phyloP scores from a whole-genome alignment of 1,140 invertebrate species.

The Macrobrachium nipponense region DNA sequence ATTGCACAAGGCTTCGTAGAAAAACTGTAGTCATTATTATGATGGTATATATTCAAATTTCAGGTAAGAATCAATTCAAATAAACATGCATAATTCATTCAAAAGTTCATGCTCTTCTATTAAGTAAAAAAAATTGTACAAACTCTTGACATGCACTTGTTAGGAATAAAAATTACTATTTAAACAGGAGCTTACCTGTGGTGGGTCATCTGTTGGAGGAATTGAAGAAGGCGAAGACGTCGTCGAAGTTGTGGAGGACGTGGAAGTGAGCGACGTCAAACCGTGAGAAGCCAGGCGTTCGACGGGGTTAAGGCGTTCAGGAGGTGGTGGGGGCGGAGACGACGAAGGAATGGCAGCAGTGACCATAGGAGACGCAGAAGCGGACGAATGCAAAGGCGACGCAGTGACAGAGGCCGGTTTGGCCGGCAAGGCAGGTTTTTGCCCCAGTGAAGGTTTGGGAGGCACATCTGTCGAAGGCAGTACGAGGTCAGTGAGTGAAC shows the following conservation, averaged over 20 bases:
- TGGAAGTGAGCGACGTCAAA: constrained; percentile 32
- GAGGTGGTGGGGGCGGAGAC: constrained; percentile 24
- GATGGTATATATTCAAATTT: too few relatives aligned
- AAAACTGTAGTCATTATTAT: too few relatives aligned
- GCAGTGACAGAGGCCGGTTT: constrained; percentile 60
- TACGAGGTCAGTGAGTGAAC: not conserved
- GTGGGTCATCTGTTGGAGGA: constrained; percentile 46
- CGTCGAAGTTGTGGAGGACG: constrained; percentile 41
- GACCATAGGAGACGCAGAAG: constrained; percentile 19
- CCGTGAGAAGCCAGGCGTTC: constrained; percentile 35
- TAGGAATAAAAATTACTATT: not conserved
- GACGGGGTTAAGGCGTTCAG: constrained; percentile 39
- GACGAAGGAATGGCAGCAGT: constrained; percentile 8
- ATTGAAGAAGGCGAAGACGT: constrained; percentile 47
- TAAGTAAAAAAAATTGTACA: too few relatives aligned
- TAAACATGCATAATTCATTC: too few relatives aligned
- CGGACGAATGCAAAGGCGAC: constrained; percentile 47
- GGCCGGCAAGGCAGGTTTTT: constrained; percentile 64
- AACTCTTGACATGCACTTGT: too few relatives aligned
- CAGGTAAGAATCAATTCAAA: too few relatives aligned
- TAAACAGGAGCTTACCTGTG: constrained; percentile 12
- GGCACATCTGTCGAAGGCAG: constrained; percentile 66
- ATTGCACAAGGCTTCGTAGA: too few relatives aligned
- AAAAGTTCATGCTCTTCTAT: too few relatives aligned
- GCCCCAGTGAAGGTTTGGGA: constrained; percentile 68